phyloP scores from a whole-genome alignment of 1,140 invertebrate species.

The Drosophila kohkoa region DNA sequence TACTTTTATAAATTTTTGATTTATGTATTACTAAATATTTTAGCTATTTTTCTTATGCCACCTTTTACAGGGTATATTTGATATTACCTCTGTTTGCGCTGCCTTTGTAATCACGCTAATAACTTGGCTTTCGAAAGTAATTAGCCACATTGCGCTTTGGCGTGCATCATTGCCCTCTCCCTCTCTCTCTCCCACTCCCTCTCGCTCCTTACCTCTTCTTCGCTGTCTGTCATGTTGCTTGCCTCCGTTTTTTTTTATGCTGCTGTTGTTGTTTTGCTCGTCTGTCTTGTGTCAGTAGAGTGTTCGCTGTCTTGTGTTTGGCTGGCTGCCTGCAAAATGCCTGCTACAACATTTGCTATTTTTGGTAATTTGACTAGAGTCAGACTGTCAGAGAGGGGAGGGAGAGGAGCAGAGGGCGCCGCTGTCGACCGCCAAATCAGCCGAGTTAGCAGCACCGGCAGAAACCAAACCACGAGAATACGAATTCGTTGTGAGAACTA shows the following conservation, averaged over 20 bases:
- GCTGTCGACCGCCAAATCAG: constrained; percentile 52
- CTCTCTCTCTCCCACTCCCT: background rate
- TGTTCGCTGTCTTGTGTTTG: constrained; percentile 12
- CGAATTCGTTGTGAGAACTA: background rate
- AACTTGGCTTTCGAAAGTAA: constrained; percentile 83
- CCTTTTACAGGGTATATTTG: too few relatives aligned
- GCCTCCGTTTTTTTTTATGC: background rate
- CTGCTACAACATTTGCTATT: constrained; percentile 52
- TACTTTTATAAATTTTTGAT: too few relatives aligned
- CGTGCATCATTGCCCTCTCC: constrained; percentile 24
- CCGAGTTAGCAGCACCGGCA: constrained; percentile 33
- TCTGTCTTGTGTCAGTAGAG: background rate
- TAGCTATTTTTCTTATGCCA: too few relatives aligned
- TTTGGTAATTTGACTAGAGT: constrained; percentile 72
- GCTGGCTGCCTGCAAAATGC: constrained; percentile 11
- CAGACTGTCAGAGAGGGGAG: background rate
- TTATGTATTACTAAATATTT: too few relatives aligned
- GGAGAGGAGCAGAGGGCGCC: constrained; percentile 4
- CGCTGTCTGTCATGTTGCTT: constrained; percentile 61
- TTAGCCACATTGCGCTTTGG: constrained; percentile 78
- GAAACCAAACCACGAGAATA: constrained; percentile 19
- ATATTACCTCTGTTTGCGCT: constrained; percentile 45
- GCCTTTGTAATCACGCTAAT: constrained; percentile 83
- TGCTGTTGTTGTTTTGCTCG: background rate
- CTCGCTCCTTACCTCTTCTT: background rate